These are phyloP conservation scores for Dendrolimus punctatus DNA, from an alignment of 1,140 invertebrate species.

Conservation along the genomic window DNA sequence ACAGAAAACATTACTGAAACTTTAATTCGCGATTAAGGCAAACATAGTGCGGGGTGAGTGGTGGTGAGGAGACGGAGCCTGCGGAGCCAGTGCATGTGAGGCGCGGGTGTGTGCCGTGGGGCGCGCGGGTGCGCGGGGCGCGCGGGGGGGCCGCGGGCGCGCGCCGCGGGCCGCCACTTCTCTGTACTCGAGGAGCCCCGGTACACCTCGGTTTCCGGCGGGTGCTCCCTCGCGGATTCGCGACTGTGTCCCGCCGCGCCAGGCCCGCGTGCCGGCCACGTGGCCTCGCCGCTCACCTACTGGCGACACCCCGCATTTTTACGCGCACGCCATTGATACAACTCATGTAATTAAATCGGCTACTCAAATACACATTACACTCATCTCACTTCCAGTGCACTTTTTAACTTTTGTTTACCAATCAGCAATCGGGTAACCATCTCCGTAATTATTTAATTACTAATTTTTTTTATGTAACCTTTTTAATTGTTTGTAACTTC, in stretches of 20 bases:
- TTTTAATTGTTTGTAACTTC: too few relatives aligned
- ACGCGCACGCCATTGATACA: constrained; percentile 50
- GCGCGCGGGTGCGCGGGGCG: constrained; percentile 32
- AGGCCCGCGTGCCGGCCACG: constrained; percentile 56
- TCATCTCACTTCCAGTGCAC: too few relatives aligned
- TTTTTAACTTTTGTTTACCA: too few relatives aligned
- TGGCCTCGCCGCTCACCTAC: constrained; percentile 38
- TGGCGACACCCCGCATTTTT: constrained; percentile 39
- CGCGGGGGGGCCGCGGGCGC: constrained; percentile 32
- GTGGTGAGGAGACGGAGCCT: constrained; percentile 67
- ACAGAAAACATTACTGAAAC: constrained; percentile 65
- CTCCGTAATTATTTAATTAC: too few relatives aligned
- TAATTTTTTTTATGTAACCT: too few relatives aligned
- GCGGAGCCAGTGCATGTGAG: constrained; percentile 46
- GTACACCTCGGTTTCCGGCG: constrained; percentile 67
- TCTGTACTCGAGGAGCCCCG: constrained; percentile 65
- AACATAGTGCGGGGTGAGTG: constrained; percentile 71
- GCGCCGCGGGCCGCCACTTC: constrained; percentile 61
- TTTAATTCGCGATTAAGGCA: constrained; percentile 70
- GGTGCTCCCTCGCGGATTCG: constrained; percentile 60
- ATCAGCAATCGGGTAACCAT: too few relatives aligned
- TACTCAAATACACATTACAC: too few relatives aligned
- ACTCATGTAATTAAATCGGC: constrained; percentile 37
- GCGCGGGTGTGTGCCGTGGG: constrained; percentile 28
- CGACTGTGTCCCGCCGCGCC: constrained; percentile 45